Conservation (phyloP, 2,888 invertebrate species). For the Strigamia transsilvanica region DNA sequence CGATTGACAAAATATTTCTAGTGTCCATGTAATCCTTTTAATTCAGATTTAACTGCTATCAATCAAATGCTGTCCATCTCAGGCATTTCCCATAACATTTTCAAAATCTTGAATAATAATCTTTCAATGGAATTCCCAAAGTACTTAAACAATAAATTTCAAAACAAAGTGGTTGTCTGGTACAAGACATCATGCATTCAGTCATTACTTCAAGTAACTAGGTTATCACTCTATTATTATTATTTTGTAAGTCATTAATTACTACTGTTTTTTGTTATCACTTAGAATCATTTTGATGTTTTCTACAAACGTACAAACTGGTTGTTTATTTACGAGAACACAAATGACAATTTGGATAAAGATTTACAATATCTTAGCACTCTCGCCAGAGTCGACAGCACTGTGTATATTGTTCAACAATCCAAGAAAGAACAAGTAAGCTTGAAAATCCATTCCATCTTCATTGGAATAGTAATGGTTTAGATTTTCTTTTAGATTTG, state of each 20-base stretch:
- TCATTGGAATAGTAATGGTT: background rate
- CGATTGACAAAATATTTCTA: too few relatives aligned
- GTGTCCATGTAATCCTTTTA: too few relatives aligned
- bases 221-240: too few relatives aligned
- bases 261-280: background rate
- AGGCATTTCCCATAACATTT: background rate
- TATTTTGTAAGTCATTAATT: too few relatives aligned
- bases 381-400: background rate
- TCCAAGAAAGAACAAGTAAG: background rate
- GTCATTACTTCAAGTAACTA: background rate
- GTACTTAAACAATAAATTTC: background rate
- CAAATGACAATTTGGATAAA: background rate
- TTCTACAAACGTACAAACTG: slow-evolving; percentile 1
- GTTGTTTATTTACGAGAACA: background rate
- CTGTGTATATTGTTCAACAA: background rate
- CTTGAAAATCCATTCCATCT: background rate
- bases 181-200: background rate
- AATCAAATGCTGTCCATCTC: background rate
- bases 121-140: background rate
- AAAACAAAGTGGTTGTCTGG: background rate
- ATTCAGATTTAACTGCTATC: background rate
- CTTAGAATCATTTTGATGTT: background rate
- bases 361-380: background rate
- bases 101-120: background rate
- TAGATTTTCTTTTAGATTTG: background rate